Evolutionary conservation across 2,113 vertebrate genomes (phyloP), one percentile per base, ranked within the genome.

Genomic region (Meleagris gallopavo): DNA sequence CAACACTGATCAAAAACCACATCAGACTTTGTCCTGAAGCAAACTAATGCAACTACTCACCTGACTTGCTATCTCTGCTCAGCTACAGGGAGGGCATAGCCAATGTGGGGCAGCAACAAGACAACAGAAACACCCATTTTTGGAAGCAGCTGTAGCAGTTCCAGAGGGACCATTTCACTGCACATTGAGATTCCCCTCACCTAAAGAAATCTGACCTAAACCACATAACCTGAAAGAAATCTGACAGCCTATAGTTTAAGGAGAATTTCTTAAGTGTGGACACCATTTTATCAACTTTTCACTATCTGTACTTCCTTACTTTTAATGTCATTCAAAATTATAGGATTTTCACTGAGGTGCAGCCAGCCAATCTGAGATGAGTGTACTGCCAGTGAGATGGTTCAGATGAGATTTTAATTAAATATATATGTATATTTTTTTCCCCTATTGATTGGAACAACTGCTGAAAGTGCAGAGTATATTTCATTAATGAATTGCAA

Each of bases 1-100:
- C 64, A 84, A 10, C 0, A 0, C 1, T 21, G 75, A 52, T 10
- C 34, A 48, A 34, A 82, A 5, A 2, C 16, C 11, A 8, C 29
- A 7, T 48, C 5, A 64, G 76, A 15, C 2, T 60, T 6, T 82
- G 61, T 24, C 71, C 79, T 43, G 66, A 83, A 64, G 57, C 6
- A 55, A 48, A 50, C 2, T 7, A 8, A 16, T 46, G 22, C 52
- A 78, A 40, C n/a, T 6, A 22, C 71, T 13, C 45, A 38, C 27
- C 32, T 8, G 55, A 17, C 38, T 14, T 20, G 32, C 46, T 46
- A 77, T 29, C 25, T 24, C 22, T 15, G 38, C 67, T 50, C 67
- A 36, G n/a, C n/a, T 50, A 32, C 34, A 38, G 24, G n/a, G n/a
- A 70, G n/a, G n/a, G 24, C 65, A 72, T 13, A 34, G 29, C 48